Evolutionary conservation across 2,113 vertebrate genomes (phyloP).

Genomic region (Myocastor coypus): DNA sequence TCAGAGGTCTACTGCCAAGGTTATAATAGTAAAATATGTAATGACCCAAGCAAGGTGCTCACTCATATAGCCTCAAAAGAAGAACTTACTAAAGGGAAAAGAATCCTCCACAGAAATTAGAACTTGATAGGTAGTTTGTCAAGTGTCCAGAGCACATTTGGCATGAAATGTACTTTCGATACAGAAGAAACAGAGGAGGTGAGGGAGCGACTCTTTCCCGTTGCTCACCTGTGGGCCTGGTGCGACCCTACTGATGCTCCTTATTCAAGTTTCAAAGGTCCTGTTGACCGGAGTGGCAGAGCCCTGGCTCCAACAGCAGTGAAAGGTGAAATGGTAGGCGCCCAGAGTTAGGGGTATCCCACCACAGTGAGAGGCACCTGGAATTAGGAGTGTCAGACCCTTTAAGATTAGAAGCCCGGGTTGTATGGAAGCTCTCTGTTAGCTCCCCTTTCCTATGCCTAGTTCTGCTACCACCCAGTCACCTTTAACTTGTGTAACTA

Average conservation of each 20-base stretch:
- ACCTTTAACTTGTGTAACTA: not conserved
- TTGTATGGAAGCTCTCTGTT: not conserved
- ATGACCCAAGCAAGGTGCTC: not conserved
- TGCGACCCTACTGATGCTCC: not conserved
- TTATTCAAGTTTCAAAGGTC: not conserved
- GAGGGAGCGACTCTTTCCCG: not conserved
- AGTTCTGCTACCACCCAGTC: not conserved
- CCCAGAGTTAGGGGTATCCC: not conserved
- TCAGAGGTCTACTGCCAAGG: not conserved
- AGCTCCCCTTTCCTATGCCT: not conserved
- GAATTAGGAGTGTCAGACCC: not conserved
- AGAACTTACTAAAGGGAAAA: not conserved
- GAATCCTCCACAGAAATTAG: constrained; percentile 38
- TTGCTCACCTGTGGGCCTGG: not conserved
- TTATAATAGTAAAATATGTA: not conserved
- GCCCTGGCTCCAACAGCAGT: not conserved
- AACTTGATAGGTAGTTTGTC: constrained; percentile 3
- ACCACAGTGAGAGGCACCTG: not conserved
- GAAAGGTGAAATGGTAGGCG: not conserved
- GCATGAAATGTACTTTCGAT: not conserved
- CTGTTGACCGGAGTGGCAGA: not conserved
- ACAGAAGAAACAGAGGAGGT: not conserved
- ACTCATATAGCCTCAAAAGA: not conserved
- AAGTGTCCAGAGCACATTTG: not conserved
- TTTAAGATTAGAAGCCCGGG: not conserved